Conservation (phyloP, 2,888 invertebrate genomes). For the Lamellibrachia satsuma region DNA sequence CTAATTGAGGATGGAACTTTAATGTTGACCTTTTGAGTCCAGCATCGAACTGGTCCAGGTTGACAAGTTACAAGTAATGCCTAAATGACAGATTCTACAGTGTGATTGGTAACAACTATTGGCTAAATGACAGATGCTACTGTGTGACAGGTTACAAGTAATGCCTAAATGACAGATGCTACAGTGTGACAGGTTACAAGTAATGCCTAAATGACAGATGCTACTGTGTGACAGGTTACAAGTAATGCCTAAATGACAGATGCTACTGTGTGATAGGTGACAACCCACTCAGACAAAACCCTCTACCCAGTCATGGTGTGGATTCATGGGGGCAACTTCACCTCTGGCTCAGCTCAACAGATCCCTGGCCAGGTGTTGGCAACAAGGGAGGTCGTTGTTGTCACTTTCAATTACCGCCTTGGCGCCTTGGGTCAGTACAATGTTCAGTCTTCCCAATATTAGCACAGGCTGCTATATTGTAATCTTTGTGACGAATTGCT, state of each 20-base stretch:
- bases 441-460: background rate
- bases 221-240: background rate
- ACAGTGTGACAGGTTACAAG: background rate
- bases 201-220: background rate
- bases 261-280: background rate
- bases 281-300: constrained; percentile 27
- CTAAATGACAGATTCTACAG: background rate
- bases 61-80: background rate
- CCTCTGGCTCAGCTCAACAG: constrained; percentile 65
- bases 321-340: constrained; percentile 70
- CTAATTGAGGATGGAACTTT: too few relatives aligned
- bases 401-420: constrained; percentile 70
- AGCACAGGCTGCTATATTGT: background rate
- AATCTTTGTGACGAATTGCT: background rate
- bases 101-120: background rate
- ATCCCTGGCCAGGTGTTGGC: constrained; percentile 69
- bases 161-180: background rate
- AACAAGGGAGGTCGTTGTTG: constrained; percentile 68
- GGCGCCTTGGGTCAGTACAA: constrained; percentile 67
- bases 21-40: too few relatives aligned
- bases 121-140: background rate
- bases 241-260: background rate
- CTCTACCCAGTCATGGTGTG: constrained; percentile 69
- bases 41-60: background rate
- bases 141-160: background rate